phyloP scores from a whole-genome alignment of 2,888 invertebrate species.

The Parascotia fuliginaria region DNA sequence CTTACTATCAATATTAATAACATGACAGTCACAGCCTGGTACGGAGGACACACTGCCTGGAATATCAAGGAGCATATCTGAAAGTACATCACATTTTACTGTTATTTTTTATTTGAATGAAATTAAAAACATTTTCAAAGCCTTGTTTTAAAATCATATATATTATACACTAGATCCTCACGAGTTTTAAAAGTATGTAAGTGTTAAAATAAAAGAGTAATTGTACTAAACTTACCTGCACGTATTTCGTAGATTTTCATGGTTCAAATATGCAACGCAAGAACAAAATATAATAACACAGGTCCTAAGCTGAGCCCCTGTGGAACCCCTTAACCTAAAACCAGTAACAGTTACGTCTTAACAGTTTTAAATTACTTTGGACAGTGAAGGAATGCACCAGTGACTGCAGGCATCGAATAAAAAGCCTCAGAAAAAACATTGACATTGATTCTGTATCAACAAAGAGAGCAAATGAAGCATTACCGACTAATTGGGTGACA shows the following conservation, averaged over 20 bases:
- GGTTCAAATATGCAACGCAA: too few relatives aligned
- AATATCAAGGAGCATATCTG: constrained; percentile 48
- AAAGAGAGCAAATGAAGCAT: constrained; percentile 28
- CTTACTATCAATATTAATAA: constrained; percentile 55
- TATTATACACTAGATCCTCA: too few relatives aligned
- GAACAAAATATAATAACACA: neutral
- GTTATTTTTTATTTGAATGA: too few relatives aligned
- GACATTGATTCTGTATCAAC: constrained; percentile 41
- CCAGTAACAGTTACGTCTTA: constrained; percentile 4
- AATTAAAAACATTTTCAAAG: too few relatives aligned
- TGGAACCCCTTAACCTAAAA: too few relatives aligned
- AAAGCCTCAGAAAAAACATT: constrained; percentile 20
- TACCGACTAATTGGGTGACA: constrained; percentile 11
- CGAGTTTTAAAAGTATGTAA: too few relatives aligned
- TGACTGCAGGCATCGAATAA: neutral
- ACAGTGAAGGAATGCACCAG: constrained; percentile 21
- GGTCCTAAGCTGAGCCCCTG: too few relatives aligned
- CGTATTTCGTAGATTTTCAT: constrained; percentile 25
- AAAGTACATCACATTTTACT: constrained; percentile 22
- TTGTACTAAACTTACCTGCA: constrained; percentile 39
- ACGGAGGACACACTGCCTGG: constrained; percentile 44
- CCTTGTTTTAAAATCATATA: too few relatives aligned
- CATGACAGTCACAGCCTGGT: constrained; percentile 66
- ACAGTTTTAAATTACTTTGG: neutral
- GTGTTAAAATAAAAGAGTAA: neutral